Evolutionary conservation across 1,140 invertebrate genomes (phyloP).

Genomic region (Andrena cerasifolii): DNA sequence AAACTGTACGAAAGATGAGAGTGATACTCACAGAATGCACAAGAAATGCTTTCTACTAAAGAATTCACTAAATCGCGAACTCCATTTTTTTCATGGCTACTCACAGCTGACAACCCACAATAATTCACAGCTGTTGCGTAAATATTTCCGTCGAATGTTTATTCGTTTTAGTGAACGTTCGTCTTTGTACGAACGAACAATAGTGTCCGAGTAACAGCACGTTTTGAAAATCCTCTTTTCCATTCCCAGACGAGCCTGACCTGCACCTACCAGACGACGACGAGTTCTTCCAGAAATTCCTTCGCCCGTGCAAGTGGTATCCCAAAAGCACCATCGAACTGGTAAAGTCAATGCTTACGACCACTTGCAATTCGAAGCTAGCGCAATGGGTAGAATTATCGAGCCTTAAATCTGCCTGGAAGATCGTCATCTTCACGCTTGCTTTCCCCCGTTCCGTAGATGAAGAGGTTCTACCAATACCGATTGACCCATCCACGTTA

Average conservation of each 20-base stretch:
- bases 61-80: no score
- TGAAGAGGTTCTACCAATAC: constrained; percentile 85
- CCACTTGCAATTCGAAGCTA: no score
- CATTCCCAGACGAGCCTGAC: constrained; percentile 75
- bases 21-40: not conserved
- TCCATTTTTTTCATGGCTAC: not conserved
- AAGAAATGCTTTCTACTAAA: not conserved
- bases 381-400: no score
- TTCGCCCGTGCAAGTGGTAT: constrained; percentile 81
- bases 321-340: constrained; percentile 78
- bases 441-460: constrained; percentile 70
- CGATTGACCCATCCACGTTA: constrained; percentile 83
- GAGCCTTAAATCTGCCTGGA: no score
- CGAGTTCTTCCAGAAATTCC: constrained; percentile 74
- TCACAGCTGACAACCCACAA: not conserved
- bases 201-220: not conserved
- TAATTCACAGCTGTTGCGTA: no score
- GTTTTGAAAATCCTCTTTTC: not conserved
- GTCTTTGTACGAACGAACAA: no score
- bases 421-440: no score
- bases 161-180: no score
- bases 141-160: no score
- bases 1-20: no score
- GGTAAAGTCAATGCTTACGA: no score
- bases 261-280: constrained; percentile 74